A percentile compares a stretch with the other conserved stretches of the same genome.
phyloP scores from a whole-genome alignment of 2,888 invertebrate genomes.

The Bibio marci region DNA sequence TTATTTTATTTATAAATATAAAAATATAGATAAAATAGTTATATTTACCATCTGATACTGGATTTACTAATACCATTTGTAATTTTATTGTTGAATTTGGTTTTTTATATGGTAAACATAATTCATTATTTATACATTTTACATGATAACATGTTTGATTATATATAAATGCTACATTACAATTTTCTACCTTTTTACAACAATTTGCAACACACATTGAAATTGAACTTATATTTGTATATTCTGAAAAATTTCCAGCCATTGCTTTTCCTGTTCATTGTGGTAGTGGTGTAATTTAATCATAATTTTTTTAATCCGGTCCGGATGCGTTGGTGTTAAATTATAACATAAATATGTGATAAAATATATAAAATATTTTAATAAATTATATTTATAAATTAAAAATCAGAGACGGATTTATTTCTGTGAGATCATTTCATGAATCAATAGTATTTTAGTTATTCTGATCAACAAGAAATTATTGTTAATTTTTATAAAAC shows the following conservation, averaged over 20 bases:
- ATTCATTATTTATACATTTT: constrained; percentile 49
- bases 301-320: not conserved
- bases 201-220: constrained; percentile 47
- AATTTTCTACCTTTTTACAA: constrained; percentile 30
- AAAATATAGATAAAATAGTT: constrained; percentile 7
- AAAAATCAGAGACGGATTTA: too few relatives aligned
- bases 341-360: too few relatives aligned
- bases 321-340: too few relatives aligned
- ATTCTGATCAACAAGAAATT: too few relatives aligned
- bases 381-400: too few relatives aligned
- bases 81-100: constrained; percentile 43
- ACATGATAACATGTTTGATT: constrained; percentile 63
- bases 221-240: constrained; percentile 42
- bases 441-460: too few relatives aligned
- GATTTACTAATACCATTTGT: constrained; percentile 61
- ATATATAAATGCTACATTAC: constrained; percentile 65
- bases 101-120: constrained; percentile 49
- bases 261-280: constrained; percentile 31
- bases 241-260: constrained; percentile 43
- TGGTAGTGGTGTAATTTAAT: not conserved
- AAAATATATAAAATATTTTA: too few relatives aligned
- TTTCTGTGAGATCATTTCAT: too few relatives aligned
- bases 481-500: too few relatives aligned
- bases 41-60: constrained; percentile 38
- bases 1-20: too few relatives aligned